phyloP scores from a whole-genome alignment of 2,888 invertebrate genomes.

The Trissolcus japonicus region DNA sequence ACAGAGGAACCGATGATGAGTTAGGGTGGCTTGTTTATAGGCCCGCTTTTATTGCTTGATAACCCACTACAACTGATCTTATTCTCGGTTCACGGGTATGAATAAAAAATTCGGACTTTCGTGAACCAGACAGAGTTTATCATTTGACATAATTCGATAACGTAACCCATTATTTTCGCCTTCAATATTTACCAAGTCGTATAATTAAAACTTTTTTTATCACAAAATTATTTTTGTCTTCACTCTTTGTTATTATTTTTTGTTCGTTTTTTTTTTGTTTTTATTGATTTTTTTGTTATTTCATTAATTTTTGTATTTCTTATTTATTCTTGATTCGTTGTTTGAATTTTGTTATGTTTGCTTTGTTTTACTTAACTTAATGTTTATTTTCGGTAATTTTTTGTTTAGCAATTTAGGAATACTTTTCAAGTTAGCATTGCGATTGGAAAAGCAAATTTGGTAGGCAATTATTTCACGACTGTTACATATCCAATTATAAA shows the following conservation, averaged over 20 bases:
- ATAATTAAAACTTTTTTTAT: too few species aligned
- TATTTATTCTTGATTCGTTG: too few species aligned
- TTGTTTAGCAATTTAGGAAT: background rate
- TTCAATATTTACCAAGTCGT: too few species aligned
- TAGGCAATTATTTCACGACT: conserved; percentile 18
- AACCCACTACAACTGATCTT: conserved; percentile 54
- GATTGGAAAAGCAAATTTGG: too few species aligned
- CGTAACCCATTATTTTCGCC: conserved; percentile 27
- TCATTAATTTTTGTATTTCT: background rate
- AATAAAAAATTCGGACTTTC: conserved; percentile 60
- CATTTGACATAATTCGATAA: conserved; percentile 64
- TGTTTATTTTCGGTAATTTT: too few species aligned
- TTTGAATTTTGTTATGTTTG: background rate
- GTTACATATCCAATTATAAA: conserved; percentile 53
- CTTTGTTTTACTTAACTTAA: too few species aligned
- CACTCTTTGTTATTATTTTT: too few species aligned
- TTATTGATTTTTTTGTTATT: too few species aligned
- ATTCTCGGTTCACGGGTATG: conserved; percentile 53
- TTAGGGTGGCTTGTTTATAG: conserved; percentile 61
- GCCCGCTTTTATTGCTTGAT: conserved; percentile 41
- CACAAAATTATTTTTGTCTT: too few species aligned
- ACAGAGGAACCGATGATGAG: conserved; percentile 31
- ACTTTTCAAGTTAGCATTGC: too few species aligned
- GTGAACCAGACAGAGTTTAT: conserved; percentile 68
- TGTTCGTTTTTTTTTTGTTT: too few species aligned